A percentile compares a stretch with the other conserved stretches of the same genome.
phyloP scores from a whole-genome alignment of 2,113 vertebrate species.

The Meles meles region DNA sequence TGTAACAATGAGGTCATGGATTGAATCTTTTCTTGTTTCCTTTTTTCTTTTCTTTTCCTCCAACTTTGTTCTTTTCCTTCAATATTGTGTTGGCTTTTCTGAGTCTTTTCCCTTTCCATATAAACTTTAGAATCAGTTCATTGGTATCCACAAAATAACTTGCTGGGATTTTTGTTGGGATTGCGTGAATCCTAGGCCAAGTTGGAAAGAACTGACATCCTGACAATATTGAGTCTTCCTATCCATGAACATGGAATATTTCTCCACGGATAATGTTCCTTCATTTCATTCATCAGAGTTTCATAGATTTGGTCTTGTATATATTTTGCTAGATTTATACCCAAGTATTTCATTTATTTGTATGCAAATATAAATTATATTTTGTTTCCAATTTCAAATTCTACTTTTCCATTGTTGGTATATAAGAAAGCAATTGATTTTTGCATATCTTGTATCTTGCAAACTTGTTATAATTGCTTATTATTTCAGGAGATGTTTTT shows the following conservation, averaged over 20 bases:
- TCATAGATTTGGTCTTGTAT: not conserved
- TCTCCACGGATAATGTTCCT: not conserved
- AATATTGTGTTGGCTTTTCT: not conserved
- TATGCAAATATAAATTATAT: not conserved
- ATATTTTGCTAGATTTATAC: not conserved
- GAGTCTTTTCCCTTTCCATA: not conserved
- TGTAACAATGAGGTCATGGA: not conserved
- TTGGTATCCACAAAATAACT: not conserved
- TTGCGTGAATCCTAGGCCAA: not conserved
- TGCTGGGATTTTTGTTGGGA: not conserved
- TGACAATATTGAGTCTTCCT: not conserved
- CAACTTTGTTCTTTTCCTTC: not conserved
- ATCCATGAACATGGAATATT: not conserved
- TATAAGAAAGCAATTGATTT: not conserved
- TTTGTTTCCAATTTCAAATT: not conserved
- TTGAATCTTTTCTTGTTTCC: not conserved
- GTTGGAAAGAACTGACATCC: not conserved
- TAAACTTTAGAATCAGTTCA: not conserved
- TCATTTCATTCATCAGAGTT: not conserved
- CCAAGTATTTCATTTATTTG: not conserved
- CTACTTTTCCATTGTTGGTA: not conserved
- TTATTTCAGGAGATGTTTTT: not conserved
- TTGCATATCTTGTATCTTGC: not conserved
- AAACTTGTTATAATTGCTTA: not conserved
- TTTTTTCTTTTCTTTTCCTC: not conserved